Base-by-base conservation (phyloP, 2,113 vertebrate genomes). In the Hystrix cristata region DNA sequence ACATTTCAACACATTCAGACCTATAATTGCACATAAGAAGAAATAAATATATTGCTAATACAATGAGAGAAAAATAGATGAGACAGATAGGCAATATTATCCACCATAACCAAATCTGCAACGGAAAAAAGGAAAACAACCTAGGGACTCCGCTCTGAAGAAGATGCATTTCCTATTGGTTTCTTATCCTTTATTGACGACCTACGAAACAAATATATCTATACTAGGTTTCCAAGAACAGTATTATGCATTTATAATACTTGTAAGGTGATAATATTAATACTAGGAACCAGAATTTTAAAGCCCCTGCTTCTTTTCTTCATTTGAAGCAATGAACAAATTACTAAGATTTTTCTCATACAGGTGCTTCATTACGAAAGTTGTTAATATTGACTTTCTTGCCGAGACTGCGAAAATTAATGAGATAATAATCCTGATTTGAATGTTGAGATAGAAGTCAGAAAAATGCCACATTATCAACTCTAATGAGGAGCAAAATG, bases 321-420 rank as follows among this genome's bases (percentile, higher is more conserved):
- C 27, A 60, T 89, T 71, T 80, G 48, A 90, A 96, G 88, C n/a
- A 96, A 59, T 84, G 34, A 51, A 86, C 51, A 78, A 23, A 91
- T 96, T 71, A 80, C 57, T 95, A 46, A 76, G 60, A 55, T 29
- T 82, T 95, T 90, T 64, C 12, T n/a, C 59, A 93, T 25, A 51
- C 1, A 16, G 7, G 34, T 89, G 69, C 31, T 60, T 31, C 38
- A 76, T 69, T 84, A 88, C 31, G 43, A 84, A 95, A 80, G 31
- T 53, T 93, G n/a, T 53, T 90, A 74, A 86, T 55, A 57, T 86
- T 94, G 89, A 90, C 78, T 91, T 95, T 91, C 72, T 89, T 91
- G 3, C 62, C 62, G 3, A 85, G n/a, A 53, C 23, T 46, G 34
- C 86, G 43, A 92, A 96, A 95, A 95, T 67, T 88, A 91, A 83